Percentiles rank a stretch among this genome's conserved stretches.
Evolutionary conservation across 1,140 invertebrate genomes (phyloP).

Genomic region (Cydia strobilella): DNA sequence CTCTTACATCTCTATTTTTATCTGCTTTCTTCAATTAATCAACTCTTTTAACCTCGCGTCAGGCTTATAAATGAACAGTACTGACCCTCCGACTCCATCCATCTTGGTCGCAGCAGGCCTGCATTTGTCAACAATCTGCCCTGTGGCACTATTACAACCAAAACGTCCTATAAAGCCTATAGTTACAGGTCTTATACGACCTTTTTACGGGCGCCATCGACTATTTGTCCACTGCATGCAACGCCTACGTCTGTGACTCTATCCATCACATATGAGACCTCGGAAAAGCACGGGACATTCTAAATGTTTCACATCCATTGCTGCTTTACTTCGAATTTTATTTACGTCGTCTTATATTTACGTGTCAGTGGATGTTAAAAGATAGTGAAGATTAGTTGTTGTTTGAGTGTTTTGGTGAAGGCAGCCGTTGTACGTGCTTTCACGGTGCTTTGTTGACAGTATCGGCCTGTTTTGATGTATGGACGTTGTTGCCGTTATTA

Average conservation of each 20-base stretch:
- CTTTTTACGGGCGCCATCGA: not conserved
- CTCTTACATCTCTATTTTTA: not conserved
- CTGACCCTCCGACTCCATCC: conserved; percentile 8
- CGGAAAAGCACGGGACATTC: not conserved
- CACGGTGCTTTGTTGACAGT: conserved; percentile 35
- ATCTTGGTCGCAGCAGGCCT: conserved; percentile 11
- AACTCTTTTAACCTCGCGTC: not conserved
- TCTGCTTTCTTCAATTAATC: not conserved
- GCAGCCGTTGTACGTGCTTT: not conserved
- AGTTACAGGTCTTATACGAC: not conserved
- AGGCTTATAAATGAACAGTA: conserved; percentile 4
- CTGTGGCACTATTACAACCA: not conserved
- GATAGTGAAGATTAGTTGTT: not conserved
- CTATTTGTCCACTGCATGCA: conserved; percentile 21
- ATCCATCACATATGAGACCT: conserved; percentile 12
- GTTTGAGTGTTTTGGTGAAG: not conserved
- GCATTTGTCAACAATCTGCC: conserved; percentile 32
- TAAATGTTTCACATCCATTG: not conserved
- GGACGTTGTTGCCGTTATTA: conserved; percentile 30
- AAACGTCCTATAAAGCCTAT: not conserved
- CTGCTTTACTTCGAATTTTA: not conserved
- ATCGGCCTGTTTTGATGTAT: conserved; percentile 43
- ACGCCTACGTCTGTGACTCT: conserved; percentile 11
- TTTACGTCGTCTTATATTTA: not conserved
- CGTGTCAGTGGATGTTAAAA: not conserved